These are phyloP conservation scores for Cenopis cana DNA, from an alignment of 2,888 invertebrate species.

Conservation along the genomic window DNA sequence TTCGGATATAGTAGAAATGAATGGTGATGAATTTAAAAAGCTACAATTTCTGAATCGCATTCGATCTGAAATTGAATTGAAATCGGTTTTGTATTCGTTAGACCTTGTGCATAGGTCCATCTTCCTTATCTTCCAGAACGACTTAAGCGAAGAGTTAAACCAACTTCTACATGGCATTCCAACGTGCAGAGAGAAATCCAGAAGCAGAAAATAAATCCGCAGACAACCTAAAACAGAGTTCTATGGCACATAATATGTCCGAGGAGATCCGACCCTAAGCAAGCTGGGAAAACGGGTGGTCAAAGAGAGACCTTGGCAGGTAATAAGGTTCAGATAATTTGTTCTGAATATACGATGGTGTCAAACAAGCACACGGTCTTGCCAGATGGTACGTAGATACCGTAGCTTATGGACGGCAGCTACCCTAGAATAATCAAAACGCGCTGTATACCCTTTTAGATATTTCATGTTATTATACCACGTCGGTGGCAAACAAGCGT, in stretches of 20 bases:
- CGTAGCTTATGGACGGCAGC: too few species aligned
- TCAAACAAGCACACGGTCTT: too few species aligned
- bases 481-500: too few species aligned
- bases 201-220: neutral
- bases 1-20: neutral
- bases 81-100: neutral
- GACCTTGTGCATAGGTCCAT: too few species aligned
- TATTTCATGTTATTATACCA: too few species aligned
- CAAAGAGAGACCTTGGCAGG: too few species aligned
- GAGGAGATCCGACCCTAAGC: neutral
- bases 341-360: too few species aligned
- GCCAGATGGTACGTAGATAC: too few species aligned
- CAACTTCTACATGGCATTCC: neutral
- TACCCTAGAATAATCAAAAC: too few species aligned
- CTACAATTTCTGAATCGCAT: neutral
- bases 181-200: constrained; percentile 4
- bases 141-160: neutral
- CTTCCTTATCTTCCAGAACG: neutral
- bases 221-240: neutral
- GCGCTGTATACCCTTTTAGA: too few species aligned
- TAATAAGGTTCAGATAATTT: too few species aligned
- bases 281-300: neutral
- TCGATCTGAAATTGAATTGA: neutral
- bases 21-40: neutral
- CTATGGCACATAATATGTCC: neutral